Conservation (phyloP, 2,888 invertebrate genomes). For the Monochamus alternatus region DNA sequence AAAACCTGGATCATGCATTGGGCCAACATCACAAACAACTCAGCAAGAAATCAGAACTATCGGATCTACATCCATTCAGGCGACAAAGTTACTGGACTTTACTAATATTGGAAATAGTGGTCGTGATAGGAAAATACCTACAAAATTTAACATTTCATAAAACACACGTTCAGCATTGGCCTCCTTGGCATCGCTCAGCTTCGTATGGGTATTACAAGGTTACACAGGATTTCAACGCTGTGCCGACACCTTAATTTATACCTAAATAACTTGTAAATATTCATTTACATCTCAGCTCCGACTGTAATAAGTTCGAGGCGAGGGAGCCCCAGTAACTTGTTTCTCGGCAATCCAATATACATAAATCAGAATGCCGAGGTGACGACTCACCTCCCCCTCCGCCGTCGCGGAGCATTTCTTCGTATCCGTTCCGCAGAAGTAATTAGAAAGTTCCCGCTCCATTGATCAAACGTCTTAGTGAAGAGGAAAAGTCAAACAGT, state of each 20-base stretch:
- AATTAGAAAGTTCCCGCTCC: conserved; percentile 59
- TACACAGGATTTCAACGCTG: background rate
- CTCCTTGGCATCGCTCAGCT: too few species aligned
- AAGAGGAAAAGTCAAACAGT: conserved; percentile 54
- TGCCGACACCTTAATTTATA: background rate
- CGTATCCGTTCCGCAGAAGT: conserved; percentile 50
- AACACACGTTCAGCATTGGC: too few species aligned
- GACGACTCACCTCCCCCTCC: background rate
- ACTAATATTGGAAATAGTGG: too few species aligned
- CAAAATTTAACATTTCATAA: too few species aligned
- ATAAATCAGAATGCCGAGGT: conserved; percentile 28
- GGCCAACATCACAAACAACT: too few species aligned
- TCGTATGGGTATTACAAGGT: too few species aligned
- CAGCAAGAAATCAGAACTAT: too few species aligned
- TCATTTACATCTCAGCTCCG: background rate
- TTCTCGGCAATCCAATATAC: conserved; percentile 19
- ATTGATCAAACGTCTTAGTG: conserved; percentile 61
- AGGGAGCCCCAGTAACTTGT: background rate
- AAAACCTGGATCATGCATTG: too few species aligned
- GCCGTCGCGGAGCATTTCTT: conserved; percentile 16
- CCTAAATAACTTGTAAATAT: background rate
- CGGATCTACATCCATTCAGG: too few species aligned
- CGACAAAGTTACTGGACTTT: too few species aligned
- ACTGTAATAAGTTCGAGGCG: background rate
- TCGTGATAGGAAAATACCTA: too few species aligned